Base-by-base conservation (phyloP, 2,888 invertebrate genomes). In the Callyntrura sp. region DNA sequence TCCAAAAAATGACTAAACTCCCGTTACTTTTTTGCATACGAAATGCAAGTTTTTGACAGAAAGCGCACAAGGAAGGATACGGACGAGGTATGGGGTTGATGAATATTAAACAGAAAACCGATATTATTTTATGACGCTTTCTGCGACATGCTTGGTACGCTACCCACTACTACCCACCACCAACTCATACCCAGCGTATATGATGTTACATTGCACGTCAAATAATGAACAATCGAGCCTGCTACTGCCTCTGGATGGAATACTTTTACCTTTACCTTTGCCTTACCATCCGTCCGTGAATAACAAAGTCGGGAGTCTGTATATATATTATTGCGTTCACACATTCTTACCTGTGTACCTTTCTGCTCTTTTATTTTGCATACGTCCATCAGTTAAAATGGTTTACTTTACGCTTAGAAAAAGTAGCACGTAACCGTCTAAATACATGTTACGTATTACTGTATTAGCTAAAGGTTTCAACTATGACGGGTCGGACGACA, bases 51-150 rank as follows among this genome's bases (percentile, higher is more conserved):
- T 85, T n/a, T 78, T 28, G 55, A 57, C 55, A 70, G 60, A 70
- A 73, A 35, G 28, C 65, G 48, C 25, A 51, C 70, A 20, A 70
- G 81, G 35, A 82, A 82, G 62, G 20, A 85, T 17, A 81, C 23
- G 51, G 51, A 35, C 79, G 48, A 62, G 8, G 6, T 5, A 57
- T 23, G n/a, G 88, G 57, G 45, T 76, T 88, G 88, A 76, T 88
- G 83, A 88, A 88, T 88, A 81, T 87, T 87, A 87, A 87, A 70
- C 35, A 87, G 73, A 70, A 87, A 70, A 68, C 81, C 81, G 87
- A 87, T 68, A 79, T 79, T 79, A 78, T 86, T 86, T 68, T 60
- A 62, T 82, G 23, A 20, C 1, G 48, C 57, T 60, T 43, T 43
- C 79, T 60, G 79, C 79, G 79, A 60, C 60, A 79, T 79, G 60